Evolutionary conservation across 2,888 invertebrate genomes (phyloP).

Genomic region (Odontothrips loti): DNA sequence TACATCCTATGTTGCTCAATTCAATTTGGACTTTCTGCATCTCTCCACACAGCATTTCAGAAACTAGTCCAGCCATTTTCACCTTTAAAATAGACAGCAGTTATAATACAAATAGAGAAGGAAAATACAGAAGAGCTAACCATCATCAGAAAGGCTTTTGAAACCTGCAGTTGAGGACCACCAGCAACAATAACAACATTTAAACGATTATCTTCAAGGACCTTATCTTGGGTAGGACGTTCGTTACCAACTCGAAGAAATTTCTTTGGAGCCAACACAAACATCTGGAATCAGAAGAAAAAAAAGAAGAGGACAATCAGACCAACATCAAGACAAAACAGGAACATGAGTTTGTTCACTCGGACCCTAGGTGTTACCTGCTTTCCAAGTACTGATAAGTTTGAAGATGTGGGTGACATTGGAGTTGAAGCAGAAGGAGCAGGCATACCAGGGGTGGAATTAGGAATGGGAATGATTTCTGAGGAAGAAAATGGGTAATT

Average conservation of each 20-base stretch:
- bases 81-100: constrained; percentile 52
- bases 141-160: constrained; percentile 31
- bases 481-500: background rate
- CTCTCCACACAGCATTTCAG: constrained; percentile 69
- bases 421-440: constrained; percentile 29
- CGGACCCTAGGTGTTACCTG: background rate
- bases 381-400: constrained; percentile 23
- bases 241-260: constrained; percentile 42
- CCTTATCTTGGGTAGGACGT: constrained; percentile 51
- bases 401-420: background rate
- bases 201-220: constrained; percentile 60
- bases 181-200: constrained; percentile 69
- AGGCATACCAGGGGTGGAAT: constrained; percentile 40
- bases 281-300: background rate
- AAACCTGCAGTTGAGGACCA: constrained; percentile 75
- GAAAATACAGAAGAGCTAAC: constrained; percentile 28
- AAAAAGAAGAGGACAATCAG: background rate
- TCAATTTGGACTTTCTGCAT: constrained; percentile 63
- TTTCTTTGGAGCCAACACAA: constrained; percentile 49
- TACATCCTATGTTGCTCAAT: constrained; percentile 64
- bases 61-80: constrained; percentile 62
- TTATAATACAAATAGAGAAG: constrained; percentile 29
- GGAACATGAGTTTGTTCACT: background rate
- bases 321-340: background rate
- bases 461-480: constrained; percentile 41